Percentiles rank a stretch among this genome's conserved stretches.
Conservation (phyloP, 2,797 vertebrate genomes). For the Sibirionetta formosa region DNA sequence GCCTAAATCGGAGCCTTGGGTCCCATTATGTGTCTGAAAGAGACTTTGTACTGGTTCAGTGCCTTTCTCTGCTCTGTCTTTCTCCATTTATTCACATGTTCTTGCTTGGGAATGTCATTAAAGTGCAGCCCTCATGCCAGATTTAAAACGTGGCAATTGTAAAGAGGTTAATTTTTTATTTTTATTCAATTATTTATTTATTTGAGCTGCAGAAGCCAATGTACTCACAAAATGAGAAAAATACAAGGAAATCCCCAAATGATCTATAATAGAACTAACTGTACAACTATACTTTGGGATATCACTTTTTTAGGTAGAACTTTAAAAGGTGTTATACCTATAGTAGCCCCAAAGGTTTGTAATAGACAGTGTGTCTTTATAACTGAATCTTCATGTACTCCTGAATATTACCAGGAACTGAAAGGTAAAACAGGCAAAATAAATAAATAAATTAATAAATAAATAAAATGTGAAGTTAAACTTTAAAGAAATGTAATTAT, state of each 20-base stretch:
- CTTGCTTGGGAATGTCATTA: neutral
- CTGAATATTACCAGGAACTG: neutral
- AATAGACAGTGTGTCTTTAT: neutral
- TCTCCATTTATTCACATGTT: neutral
- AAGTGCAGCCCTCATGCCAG: neutral
- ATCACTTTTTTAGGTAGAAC: neutral
- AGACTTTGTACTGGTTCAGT: neutral
- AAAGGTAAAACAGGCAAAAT: neutral
- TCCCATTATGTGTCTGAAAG: neutral
- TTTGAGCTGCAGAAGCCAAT: neutral
- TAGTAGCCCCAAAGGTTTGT: neutral
- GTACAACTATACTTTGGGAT: neutral
- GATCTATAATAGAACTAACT: neutral
- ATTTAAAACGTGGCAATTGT: neutral
- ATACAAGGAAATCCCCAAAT: neutral
- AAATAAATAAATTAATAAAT: neutral
- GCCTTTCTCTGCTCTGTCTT: neutral
- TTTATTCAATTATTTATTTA: neutral
- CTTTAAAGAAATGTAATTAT: neutral
- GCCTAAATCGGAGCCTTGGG: neutral
- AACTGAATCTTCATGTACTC: neutral
- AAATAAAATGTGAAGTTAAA: neutral
- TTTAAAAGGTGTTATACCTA: neutral
- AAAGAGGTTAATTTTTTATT: neutral
- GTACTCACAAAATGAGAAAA: neutral